Percentiles rank a stretch among this genome's conserved stretches.
These are phyloP conservation scores for Uropetala carovei DNA, from an alignment of 2,888 invertebrate genomes.

Conservation along the genomic window DNA sequence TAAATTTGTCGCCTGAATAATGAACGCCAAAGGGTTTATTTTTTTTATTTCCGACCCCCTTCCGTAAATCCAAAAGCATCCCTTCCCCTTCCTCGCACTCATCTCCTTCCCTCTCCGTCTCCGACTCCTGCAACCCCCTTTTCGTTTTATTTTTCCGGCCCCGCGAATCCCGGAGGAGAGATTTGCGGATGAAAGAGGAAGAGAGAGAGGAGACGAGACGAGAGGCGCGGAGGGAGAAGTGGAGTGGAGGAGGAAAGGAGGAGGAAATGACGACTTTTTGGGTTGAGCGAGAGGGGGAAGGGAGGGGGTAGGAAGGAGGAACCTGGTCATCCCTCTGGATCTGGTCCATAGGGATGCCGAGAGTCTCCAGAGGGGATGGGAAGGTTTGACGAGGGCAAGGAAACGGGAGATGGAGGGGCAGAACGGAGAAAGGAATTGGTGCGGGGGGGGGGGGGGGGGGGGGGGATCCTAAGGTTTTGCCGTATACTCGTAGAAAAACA, in stretches of 20 bases:
- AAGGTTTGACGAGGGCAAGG: neutral
- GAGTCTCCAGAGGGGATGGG: neutral
- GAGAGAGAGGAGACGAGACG: neutral
- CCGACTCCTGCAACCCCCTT: neutral
- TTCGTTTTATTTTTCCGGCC: constrained; percentile 53
- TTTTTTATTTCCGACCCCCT: constrained; percentile 57
- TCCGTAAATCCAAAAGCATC: constrained; percentile 22
- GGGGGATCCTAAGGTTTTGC: neutral
- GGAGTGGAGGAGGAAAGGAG: neutral
- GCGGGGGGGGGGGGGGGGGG: neutral
- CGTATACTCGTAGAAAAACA: neutral
- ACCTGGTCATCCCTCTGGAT: constrained; percentile 46
- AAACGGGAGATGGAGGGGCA: neutral
- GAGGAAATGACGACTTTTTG: constrained; percentile 50
- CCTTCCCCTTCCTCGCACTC: neutral
- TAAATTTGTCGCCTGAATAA: constrained; percentile 64
- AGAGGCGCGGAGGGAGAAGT: neutral
- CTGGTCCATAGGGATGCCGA: neutral
- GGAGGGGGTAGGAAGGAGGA: neutral
- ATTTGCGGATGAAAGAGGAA: constrained; percentile 56
- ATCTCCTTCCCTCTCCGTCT: neutral
- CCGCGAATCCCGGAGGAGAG: constrained; percentile 59
- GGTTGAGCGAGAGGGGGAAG: neutral
- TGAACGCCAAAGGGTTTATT: constrained; percentile 58
- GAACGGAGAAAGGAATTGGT: constrained; percentile 26